Evolutionary conservation across 2,888 invertebrate genomes (phyloP).

Genomic region (Helleia helle): DNA sequence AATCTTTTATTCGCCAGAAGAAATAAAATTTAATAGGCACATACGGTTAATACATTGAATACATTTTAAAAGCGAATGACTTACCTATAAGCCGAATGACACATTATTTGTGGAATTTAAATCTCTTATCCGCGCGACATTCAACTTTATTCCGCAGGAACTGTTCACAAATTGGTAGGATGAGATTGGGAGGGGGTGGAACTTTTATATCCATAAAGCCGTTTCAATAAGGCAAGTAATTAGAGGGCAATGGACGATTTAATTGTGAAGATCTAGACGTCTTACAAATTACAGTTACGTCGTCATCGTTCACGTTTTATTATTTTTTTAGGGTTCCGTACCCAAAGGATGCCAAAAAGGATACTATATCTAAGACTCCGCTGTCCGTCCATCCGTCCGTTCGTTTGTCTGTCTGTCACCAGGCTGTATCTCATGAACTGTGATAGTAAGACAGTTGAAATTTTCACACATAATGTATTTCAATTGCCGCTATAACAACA

Average conservation of each 20-base stretch:
- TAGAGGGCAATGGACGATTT: too few relatives aligned
- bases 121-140: background rate
- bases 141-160: background rate
- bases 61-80: constrained; percentile 19
- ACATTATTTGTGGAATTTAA: constrained; percentile 7
- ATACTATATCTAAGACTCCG: too few relatives aligned
- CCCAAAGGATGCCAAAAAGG: too few relatives aligned
- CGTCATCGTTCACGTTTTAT: too few relatives aligned
- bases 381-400: too few relatives aligned
- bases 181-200: too few relatives aligned
- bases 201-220: constrained; percentile 7
- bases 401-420: too few relatives aligned
- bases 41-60: background rate
- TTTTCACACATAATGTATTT: too few relatives aligned
- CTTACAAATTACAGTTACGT: constrained; percentile 7
- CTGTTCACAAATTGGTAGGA: background rate
- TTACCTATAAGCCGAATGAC: constrained; percentile 19
- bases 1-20: background rate
- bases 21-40: background rate
- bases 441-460: too few relatives aligned
- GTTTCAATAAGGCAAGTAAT: constrained; percentile 5
- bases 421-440: too few relatives aligned
- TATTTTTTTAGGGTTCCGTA: too few relatives aligned
- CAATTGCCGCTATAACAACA: too few relatives aligned
- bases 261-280: constrained; percentile 5